phyloP scores from a whole-genome alignment of 2,888 invertebrate genomes.

The Lithophane socia region DNA sequence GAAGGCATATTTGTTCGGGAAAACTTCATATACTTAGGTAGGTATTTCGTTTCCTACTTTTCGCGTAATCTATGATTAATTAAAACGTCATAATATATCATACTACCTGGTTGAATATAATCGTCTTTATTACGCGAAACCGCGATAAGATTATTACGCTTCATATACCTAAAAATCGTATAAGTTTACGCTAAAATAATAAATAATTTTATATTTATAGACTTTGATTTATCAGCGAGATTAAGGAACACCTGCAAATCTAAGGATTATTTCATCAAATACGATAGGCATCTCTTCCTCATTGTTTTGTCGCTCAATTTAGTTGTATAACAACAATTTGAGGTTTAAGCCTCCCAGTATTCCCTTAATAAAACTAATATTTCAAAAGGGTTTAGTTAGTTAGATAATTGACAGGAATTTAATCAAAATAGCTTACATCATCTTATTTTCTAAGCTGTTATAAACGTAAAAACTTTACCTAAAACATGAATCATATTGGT shows the following conservation, averaged over 20 bases:
- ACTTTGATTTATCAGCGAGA: conserved; percentile 14
- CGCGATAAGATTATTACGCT: conserved; percentile 34
- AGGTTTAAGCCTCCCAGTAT: neutral
- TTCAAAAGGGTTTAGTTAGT: neutral
- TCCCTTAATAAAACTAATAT: neutral
- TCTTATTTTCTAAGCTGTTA: conserved; percentile 3
- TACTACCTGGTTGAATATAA: conserved; percentile 24
- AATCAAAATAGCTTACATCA: conserved; percentile 8
- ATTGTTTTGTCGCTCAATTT: neutral
- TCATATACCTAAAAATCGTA: conserved; percentile 16
- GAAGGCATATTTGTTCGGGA: conserved; percentile 2
- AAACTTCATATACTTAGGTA: neutral
- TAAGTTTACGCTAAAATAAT: neutral
- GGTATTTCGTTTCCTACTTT: conserved; percentile 13
- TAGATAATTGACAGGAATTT: neutral
- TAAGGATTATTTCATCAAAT: neutral
- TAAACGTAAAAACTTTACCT: conserved; percentile 14
- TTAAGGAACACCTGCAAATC: conserved; percentile 13
- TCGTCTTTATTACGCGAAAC: conserved; percentile 26
- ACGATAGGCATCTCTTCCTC: neutral
- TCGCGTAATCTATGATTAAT: conserved; percentile 10
- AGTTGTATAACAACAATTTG: neutral
- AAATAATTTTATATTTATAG: neutral
- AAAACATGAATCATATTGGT: conserved; percentile 60
- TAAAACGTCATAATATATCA: conserved; percentile 12